Evolutionary conservation across 2,113 vertebrate genomes (phyloP).

Genomic region (Poeciliopsis turrubarensis): DNA sequence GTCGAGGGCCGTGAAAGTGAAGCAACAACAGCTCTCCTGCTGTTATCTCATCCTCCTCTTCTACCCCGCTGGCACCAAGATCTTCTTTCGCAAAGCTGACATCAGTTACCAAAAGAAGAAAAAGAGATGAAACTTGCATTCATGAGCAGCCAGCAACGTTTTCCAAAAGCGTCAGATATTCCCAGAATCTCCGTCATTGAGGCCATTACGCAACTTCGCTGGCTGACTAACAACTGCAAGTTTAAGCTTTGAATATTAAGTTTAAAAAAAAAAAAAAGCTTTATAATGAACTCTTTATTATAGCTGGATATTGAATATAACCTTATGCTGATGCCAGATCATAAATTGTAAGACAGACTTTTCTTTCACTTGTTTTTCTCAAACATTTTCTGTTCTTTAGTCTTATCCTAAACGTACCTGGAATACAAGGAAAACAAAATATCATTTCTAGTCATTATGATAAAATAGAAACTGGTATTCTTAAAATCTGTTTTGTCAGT

Average conservation of each 20-base stretch:
- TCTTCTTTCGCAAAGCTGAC: constrained; percentile 19
- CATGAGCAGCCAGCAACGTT: constrained; percentile 45
- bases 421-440: constrained; percentile 26
- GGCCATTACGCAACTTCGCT: not conserved
- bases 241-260: too few relatives aligned
- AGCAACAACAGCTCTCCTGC: constrained; percentile 70
- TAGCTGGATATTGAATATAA: not conserved
- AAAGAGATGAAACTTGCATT: constrained; percentile 40
- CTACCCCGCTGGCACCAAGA: constrained; percentile 33
- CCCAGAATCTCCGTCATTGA: constrained; percentile 47
- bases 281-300: not conserved
- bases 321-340: not conserved
- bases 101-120: constrained; percentile 42
- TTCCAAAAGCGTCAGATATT: constrained; percentile 49
- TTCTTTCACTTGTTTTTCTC: not conserved
- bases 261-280: not conserved
- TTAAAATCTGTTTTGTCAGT: constrained; percentile 45
- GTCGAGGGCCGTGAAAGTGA: constrained; percentile 56
- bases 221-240: not conserved
- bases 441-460: constrained; percentile 38
- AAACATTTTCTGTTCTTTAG: not conserved
- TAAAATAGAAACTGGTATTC: constrained; percentile 56
- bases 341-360: not conserved
- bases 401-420: constrained; percentile 54
- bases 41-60: constrained; percentile 64